Evolutionary conservation across 2,888 invertebrate genomes (phyloP), one percentile per base, ranked within the genome.

Genomic region (Furcula furcula): DNA sequence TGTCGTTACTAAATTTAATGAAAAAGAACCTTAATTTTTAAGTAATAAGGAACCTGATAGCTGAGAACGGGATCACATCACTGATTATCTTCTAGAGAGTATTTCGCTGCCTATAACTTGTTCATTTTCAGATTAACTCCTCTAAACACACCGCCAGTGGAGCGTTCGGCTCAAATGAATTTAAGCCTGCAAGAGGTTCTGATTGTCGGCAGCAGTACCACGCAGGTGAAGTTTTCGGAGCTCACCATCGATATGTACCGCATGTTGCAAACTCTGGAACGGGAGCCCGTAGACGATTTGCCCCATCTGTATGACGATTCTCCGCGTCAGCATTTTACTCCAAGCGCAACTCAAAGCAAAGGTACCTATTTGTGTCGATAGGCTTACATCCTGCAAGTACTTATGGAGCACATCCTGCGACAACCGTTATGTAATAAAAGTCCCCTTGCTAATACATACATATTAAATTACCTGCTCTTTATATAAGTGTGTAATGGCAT

Each of bases 161-260:
- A 98, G 76, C 93, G 96, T 65, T 93, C 94, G 20, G 92, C 95
- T 45, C 94, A 95, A 60, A 95, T 97, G 94, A 94, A 93, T 69
- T 90, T 98, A 52, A 93, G 94, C 20, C 91, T 98, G 28, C 97
- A 98, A 89, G 98, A 98, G 87, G 97, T 97, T 49, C 90, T 98
- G 37, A 97, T 98, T 51, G 94, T 98, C 38, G 98, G 98, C 38
- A 97, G 97, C 76, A 94, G 95, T 64, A 93, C 94, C 50, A 96
- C 97, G 68, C 98, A 98, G 91, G 96, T 97, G 18, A 98, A 98
- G 83, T 98, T 98, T 86, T 97, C 97, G 54, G 98, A 98, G 81
- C 88, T 98, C 55, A 98, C 98, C 7, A 94, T 98, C 91, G 98
- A 98, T 86, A 98, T 98, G 98, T 98, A 96, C 82, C 91, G 98